Evolutionary conservation across 2,113 vertebrate genomes (phyloP).

Genomic region (Triplophysa tibetana): DNA sequence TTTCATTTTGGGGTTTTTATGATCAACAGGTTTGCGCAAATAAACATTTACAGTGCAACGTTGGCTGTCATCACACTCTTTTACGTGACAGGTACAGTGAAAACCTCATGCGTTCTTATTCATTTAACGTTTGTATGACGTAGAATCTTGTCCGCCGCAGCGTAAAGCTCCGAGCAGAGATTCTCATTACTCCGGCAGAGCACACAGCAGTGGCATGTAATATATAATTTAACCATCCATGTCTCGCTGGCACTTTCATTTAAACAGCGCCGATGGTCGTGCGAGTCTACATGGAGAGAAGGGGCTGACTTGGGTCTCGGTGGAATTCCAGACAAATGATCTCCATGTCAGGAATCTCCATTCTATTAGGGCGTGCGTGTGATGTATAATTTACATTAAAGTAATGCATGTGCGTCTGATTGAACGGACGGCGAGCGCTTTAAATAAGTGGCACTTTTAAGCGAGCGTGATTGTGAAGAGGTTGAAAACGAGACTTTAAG

Average conservation of each 20-base stretch:
- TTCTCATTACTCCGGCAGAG: constrained; percentile 43
- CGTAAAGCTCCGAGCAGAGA: constrained; percentile 1
- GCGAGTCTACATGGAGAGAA: background rate
- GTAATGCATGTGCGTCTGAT: constrained; percentile 29
- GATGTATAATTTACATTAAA: constrained; percentile 40
- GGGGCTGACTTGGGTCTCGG: constrained; percentile 16
- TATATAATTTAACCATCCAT: constrained; percentile 47
- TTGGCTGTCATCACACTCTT: too few species aligned
- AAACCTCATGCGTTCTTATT: background rate
- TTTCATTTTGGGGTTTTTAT: background rate
- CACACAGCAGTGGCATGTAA: constrained; percentile 27
- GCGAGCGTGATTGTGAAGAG: background rate
- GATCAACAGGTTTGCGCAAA: too few species aligned
- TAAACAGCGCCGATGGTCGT: constrained; percentile 18
- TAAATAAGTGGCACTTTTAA: constrained; percentile 30
- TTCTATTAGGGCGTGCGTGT: constrained; percentile 32
- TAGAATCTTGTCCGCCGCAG: constrained; percentile 16
- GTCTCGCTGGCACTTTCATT: constrained; percentile 41
- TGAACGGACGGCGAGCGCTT: constrained; percentile 21
- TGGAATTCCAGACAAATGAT: constrained; percentile 35
- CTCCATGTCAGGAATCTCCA: constrained; percentile 35
- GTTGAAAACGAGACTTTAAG: constrained; percentile 11
- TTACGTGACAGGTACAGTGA: background rate
- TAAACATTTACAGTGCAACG: too few species aligned
- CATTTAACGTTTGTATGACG: constrained; percentile 16